Base-by-base conservation (phyloP, 1,140 invertebrate genomes). In the Pseudachorutes palmiensis region DNA sequence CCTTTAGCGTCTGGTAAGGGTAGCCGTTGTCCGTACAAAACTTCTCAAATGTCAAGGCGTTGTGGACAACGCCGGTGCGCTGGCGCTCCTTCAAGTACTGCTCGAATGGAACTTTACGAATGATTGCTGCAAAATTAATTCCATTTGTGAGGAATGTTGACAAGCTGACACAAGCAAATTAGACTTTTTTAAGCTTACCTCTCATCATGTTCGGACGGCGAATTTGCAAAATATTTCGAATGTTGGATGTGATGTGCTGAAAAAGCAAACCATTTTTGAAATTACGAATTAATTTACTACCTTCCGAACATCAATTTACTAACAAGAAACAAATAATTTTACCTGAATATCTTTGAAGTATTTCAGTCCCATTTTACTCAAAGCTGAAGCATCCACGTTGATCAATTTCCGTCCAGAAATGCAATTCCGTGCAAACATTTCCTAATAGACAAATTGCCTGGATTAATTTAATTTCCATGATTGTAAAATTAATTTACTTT, bases 351-450 rank as follows among this genome's bases (percentile, higher is more conserved):
- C 64, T 26, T 63, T 62, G 16, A 73, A 65, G 57, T 70, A 64
- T 5, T 48, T 64, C 32, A 73, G 22, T 48, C 72, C 72, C 69
- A 73, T 73, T 65, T 70, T 65, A 2, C 51, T 63, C 32, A 73
- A 30, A 1, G 69, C 69, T 1, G 45, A 45, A 22, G 66, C 67
- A 51, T 73, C 72, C 0, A 73, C 55, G 14, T 57, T 36, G 2
- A 69, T 51, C 1, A 73, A 45, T 22, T 64, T 55, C 9, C 67
- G 28, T 2, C 69, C 72, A 22, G 51, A 51, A 32, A 73, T 73
- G 16, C 62, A 59, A 69, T 73, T 73, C 0, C 36, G 0, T 14
- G 64, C 32, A 32, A 73, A 73, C 1, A 64, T 48, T 61, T 70
- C 72, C 58, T 59, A 36, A 63, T 9, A 30, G 12, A 12, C 41